Conservation (phyloP, 1,140 invertebrate genomes). For the Scaptomyza graminum region DNA sequence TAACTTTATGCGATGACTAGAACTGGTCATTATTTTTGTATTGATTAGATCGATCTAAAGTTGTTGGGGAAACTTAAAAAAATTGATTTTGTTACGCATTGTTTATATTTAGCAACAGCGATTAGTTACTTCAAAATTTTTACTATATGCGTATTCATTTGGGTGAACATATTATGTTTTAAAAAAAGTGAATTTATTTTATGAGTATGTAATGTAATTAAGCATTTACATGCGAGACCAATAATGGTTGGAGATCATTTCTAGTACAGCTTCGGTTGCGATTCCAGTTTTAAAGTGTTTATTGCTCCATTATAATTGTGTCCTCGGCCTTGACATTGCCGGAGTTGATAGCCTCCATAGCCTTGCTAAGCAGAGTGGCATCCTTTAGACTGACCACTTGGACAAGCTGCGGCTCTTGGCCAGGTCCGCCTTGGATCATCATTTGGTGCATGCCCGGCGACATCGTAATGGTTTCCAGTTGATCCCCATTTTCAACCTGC, state of each 20-base stretch:
- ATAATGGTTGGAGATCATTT: conserved; percentile 16
- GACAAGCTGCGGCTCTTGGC: conserved; percentile 89
- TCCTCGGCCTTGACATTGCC: conserved; percentile 84
- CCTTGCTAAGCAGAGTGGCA: conserved; percentile 90
- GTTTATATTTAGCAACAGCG: too few relatives aligned
- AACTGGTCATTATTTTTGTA: too few relatives aligned
- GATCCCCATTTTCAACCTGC: conserved; percentile 88
- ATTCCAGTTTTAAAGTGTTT: conserved; percentile 24
- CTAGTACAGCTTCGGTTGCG: conserved; percentile 4
- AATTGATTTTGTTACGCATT: too few relatives aligned
- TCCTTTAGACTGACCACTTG: conserved; percentile 93
- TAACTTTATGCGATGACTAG: too few relatives aligned
- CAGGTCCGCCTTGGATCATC: conserved; percentile 89
- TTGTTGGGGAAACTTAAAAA: too few relatives aligned
- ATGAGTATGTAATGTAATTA: conserved; percentile 13
- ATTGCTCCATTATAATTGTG: conserved; percentile 83
- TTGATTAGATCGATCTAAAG: too few relatives aligned
- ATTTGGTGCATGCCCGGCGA: conserved; percentile 90
- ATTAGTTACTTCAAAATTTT: too few relatives aligned
- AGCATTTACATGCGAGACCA: conserved; percentile 38
- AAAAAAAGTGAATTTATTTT: conserved; percentile 27
- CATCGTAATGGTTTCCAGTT: conserved; percentile 88
- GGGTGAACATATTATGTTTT: background rate
- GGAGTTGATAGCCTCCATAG: conserved; percentile 87
- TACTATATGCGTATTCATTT: background rate